A percentile compares a stretch with the other conserved stretches of the same genome.
These are phyloP conservation scores for Drosophila insularis DNA, from an alignment of 1,140 invertebrate species.

Conservation along the genomic window DNA sequence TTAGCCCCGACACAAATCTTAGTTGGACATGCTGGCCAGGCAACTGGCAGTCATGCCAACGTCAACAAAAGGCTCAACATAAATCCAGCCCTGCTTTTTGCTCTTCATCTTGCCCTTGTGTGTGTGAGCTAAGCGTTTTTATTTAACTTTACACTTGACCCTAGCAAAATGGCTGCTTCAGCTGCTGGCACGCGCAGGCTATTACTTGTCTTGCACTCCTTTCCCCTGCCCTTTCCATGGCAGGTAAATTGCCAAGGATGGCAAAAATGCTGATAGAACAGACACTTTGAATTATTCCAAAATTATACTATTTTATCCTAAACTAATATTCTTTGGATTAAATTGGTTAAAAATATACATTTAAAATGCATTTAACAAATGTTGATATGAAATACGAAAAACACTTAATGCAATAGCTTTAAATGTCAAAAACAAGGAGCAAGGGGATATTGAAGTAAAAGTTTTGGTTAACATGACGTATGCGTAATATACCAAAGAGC, in stretches of 20 bases:
- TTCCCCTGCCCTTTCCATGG: neutral
- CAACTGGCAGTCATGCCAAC: conserved; percentile 27
- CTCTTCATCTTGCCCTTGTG: conserved; percentile 11
- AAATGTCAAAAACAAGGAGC: no score
- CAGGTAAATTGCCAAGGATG: neutral
- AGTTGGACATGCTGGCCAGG: conserved; percentile 3
- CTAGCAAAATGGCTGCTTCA: conserved; percentile 42
- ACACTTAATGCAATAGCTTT: neutral
- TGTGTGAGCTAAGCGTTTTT: conserved; percentile 57
- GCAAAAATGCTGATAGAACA: neutral
- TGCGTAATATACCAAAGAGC: neutral
- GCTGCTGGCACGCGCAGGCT: conserved; percentile 15
- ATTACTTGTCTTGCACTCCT: neutral
- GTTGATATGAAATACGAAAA: neutral
- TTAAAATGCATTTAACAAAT: no score
- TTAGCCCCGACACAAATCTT: neutral
- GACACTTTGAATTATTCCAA: neutral
- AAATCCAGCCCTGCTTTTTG: conserved; percentile 36
- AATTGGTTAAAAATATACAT: no score
- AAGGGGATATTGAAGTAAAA: neutral
- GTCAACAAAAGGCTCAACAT: conserved; percentile 50
- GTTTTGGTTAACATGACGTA: neutral
- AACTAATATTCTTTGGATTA: neutral
- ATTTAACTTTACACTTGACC: conserved; percentile 70
- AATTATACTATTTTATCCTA: no score